Conservation (phyloP, 2,888 invertebrate genomes). For the Agonum fuliginosum region DNA sequence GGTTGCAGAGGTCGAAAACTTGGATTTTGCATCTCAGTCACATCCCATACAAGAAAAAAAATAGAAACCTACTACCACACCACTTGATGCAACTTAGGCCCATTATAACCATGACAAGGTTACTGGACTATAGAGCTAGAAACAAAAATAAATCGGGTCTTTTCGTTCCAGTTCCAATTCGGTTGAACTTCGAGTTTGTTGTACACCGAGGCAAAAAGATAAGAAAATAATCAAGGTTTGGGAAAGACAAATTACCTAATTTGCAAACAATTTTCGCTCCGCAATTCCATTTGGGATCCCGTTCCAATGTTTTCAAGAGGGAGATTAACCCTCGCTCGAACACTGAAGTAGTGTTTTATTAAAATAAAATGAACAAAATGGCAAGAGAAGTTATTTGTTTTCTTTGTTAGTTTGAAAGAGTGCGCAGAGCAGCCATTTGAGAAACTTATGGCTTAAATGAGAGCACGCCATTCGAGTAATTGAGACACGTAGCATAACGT, state of each 20-base stretch:
- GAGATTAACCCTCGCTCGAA: conserved; percentile 27
- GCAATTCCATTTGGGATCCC: conserved; percentile 18
- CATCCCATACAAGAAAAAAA: too few relatives aligned
- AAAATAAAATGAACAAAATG: conserved; percentile 44
- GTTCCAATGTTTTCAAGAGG: background rate
- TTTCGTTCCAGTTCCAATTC: too few relatives aligned
- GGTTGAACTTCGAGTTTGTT: too few relatives aligned
- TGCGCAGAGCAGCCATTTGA: conserved; percentile 18
- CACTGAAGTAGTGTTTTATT: conserved; percentile 24
- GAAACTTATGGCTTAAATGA: conserved; percentile 50
- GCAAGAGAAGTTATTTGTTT: conserved; percentile 31
- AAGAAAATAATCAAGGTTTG: conserved; percentile 39
- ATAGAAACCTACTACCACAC: too few relatives aligned
- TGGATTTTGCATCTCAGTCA: too few relatives aligned
- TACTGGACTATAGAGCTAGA: too few relatives aligned
- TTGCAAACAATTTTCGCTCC: conserved; percentile 38
- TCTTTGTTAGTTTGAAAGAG: conserved; percentile 45
- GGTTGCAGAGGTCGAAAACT: too few relatives aligned
- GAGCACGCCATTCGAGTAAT: conserved; percentile 46
- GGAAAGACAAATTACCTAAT: conserved; percentile 39
- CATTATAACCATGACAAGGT: too few relatives aligned
- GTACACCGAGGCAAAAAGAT: conserved; percentile 17
- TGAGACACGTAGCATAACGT: conserved; percentile 55
- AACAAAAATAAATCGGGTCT: too few relatives aligned
- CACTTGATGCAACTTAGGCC: too few relatives aligned